A percentile compares a stretch with the other conserved stretches of the same genome.
phyloP scores from a whole-genome alignment of 2,888 invertebrate genomes.

The Hemistola chrysoprasaria region DNA sequence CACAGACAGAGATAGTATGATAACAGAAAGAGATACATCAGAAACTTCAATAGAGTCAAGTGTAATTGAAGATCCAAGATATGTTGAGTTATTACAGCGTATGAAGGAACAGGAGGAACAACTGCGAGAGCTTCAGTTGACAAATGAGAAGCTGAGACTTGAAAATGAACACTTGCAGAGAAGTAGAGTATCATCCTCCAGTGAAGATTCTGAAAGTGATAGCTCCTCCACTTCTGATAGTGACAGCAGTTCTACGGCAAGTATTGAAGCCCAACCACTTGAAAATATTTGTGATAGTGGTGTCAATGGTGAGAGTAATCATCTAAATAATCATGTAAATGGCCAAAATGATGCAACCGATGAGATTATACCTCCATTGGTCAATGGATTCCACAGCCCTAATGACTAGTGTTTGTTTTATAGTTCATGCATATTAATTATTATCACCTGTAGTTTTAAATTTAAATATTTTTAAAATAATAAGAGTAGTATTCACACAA shows the following conservation, averaged over 20 bases:
- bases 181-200: constrained; percentile 63
- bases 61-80: constrained; percentile 52
- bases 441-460: too few relatives aligned
- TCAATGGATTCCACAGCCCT: constrained; percentile 68
- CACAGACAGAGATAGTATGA: constrained; percentile 60
- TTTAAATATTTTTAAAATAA: too few relatives aligned
- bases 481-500: too few relatives aligned
- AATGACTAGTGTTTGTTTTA: constrained; percentile 37
- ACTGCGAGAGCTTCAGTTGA: constrained; percentile 81
- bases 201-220: constrained; percentile 84
- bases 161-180: constrained; percentile 84
- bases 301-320: constrained; percentile 34
- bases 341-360: constrained; percentile 49
- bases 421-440: constrained; percentile 21
- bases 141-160: constrained; percentile 83
- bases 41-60: constrained; percentile 60
- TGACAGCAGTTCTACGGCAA: constrained; percentile 67
- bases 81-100: constrained; percentile 59
- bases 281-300: constrained; percentile 33
- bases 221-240: constrained; percentile 78
- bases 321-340: constrained; percentile 30
- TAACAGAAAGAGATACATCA: constrained; percentile 63
- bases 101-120: constrained; percentile 83
- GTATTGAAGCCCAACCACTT: constrained; percentile 37
- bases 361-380: constrained; percentile 45